Conservation (phyloP, 2,113 vertebrate genomes). For the Myrmophylax atrothorax region DNA sequence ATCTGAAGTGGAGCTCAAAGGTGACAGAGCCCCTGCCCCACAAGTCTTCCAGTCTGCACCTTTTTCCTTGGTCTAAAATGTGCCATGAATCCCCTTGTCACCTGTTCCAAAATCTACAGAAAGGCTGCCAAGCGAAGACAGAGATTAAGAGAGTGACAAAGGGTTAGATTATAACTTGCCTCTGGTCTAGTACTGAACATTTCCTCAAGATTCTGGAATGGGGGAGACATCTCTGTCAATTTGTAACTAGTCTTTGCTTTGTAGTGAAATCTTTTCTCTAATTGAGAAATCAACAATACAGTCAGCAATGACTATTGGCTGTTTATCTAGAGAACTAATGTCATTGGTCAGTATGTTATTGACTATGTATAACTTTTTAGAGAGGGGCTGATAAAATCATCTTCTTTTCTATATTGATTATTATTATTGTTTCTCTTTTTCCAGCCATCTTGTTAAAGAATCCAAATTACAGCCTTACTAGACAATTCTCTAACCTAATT, state of each 20-base stretch:
- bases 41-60: neutral
- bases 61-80: neutral
- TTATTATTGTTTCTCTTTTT: neutral
- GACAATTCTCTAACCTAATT: neutral
- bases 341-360: neutral
- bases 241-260: neutral
- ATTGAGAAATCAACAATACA: slow-evolving; percentile 11
- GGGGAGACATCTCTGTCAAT: neutral
- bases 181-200: neutral
- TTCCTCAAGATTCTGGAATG: neutral
- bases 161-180: neutral
- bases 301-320: slow-evolving; percentile 22
- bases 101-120: neutral
- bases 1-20: neutral
- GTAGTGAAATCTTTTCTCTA: neutral
- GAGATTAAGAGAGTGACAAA: neutral
- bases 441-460: neutral
- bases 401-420: neutral
- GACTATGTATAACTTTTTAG: neutral
- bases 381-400: neutral
- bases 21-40: neutral
- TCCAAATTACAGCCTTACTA: neutral
- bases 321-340: neutral
- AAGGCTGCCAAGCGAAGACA: neutral
- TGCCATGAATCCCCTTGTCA: neutral